Conservation (phyloP, 2,888 invertebrate species). For the Andrena bicolor region DNA sequence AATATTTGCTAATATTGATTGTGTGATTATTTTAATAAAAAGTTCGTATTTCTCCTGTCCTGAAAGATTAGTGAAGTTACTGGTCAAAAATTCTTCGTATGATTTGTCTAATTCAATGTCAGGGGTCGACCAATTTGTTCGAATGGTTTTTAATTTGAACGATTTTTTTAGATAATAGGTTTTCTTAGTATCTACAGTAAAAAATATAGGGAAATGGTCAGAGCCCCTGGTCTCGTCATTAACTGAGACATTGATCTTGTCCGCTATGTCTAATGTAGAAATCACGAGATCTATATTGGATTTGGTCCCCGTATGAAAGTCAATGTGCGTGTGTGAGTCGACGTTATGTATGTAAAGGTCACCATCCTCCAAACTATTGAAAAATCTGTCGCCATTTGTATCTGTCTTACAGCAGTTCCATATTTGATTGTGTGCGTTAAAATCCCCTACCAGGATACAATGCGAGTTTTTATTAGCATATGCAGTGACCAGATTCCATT, state of each 20-base stretch:
- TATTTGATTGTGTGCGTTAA: not conserved
- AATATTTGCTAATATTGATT: not conserved
- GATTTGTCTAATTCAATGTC: not conserved
- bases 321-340: not conserved
- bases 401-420: conserved; percentile 1
- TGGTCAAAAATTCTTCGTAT: not conserved
- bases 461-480: not conserved
- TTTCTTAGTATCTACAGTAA: not conserved
- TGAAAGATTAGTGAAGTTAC: not conserved
- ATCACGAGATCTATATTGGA: conserved; percentile 3
- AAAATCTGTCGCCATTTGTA: not conserved
- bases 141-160: not conserved
- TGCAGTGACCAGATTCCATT: not conserved
- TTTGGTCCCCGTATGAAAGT: not conserved
- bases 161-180: not conserved
- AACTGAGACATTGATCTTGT: not conserved
- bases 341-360: not conserved
- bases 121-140: not conserved
- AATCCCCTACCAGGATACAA: not conserved
- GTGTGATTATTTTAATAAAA: not conserved
- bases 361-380: not conserved
- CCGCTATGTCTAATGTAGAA: not conserved
- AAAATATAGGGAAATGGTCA: not conserved
- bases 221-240: not conserved
- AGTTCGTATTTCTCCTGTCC: not conserved